Evolutionary conservation across 1,140 invertebrate species (phyloP).

Genomic region (Drosophila baimaii): DNA sequence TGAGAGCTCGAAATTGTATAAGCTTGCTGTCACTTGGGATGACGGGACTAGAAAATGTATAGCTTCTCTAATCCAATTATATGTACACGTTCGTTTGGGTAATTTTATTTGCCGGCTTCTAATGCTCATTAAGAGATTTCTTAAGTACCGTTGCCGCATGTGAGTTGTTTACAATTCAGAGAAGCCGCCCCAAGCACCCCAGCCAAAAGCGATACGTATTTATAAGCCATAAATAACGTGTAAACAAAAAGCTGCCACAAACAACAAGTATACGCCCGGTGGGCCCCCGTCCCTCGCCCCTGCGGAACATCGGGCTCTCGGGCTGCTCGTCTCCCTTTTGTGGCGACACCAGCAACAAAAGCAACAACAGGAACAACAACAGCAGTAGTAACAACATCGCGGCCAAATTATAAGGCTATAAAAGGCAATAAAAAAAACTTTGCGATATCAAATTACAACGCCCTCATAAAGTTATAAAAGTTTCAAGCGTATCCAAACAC

Average conservation of each 20-base stretch:
- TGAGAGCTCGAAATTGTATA: slow-evolving; percentile 4
- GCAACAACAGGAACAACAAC: slow-evolving; percentile 29
- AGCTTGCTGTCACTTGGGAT: slow-evolving; percentile 16
- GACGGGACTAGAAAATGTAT: slow-evolving; percentile 35
- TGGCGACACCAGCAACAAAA: slow-evolving; percentile 42
- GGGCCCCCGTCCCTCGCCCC: slow-evolving; percentile 18
- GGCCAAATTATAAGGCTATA: slow-evolving; percentile 82
- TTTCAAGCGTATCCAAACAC: slow-evolving; percentile 77
- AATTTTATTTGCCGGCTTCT: slow-evolving; percentile 65
- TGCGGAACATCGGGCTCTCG: slow-evolving; percentile 4
- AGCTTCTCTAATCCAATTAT: slow-evolving; percentile 64
- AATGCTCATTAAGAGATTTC: slow-evolving; percentile 78
- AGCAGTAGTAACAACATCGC: slow-evolving; percentile 64
- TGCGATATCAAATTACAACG: slow-evolving; percentile 81
- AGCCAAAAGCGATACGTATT: slow-evolving; percentile 64
- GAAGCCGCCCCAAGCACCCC: slow-evolving; percentile 17
- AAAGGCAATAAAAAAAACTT: slow-evolving; percentile 81
- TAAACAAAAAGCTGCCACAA: slow-evolving; percentile 73
- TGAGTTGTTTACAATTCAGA: slow-evolving; percentile 73
- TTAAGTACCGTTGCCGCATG: slow-evolving; percentile 62
- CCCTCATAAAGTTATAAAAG: slow-evolving; percentile 82
- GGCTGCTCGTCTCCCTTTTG: slow-evolving; percentile 35
- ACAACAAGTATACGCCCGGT: slow-evolving; percentile 68
- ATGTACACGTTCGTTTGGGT: slow-evolving; percentile 8
- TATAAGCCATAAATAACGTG: slow-evolving; percentile 81